phyloP scores from a whole-genome alignment of 2,113 vertebrate genomes.

The Epinephelus lanceolatus region DNA sequence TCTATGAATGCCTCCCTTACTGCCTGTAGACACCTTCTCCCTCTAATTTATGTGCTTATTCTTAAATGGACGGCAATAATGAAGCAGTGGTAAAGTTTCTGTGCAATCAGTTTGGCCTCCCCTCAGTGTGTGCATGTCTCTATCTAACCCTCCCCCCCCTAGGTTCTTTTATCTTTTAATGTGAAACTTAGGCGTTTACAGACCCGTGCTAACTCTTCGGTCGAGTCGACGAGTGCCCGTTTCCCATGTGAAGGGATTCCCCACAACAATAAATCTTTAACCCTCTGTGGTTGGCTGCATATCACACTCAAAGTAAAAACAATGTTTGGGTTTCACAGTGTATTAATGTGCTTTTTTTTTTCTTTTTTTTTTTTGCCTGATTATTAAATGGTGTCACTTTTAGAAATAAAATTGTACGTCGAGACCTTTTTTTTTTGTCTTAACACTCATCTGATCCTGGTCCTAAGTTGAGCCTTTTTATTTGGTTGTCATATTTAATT shows the following conservation, averaged over 20 bases:
- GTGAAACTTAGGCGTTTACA: slow-evolving; percentile 60
- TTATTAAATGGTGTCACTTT: slow-evolving; percentile 72
- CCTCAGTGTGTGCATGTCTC: background rate
- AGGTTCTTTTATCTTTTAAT: background rate
- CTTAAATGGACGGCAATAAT: slow-evolving; percentile 66
- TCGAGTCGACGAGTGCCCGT: slow-evolving; percentile 58
- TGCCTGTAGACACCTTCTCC: slow-evolving; percentile 12
- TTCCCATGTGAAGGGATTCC: slow-evolving; percentile 29
- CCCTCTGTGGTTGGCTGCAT: slow-evolving; percentile 87
- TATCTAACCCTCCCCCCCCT: background rate
- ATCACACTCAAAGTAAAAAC: slow-evolving; percentile 75
- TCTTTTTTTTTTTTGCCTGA: slow-evolving; percentile 63
- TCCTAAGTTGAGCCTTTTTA: slow-evolving; percentile 78
- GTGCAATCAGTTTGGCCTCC: slow-evolving; percentile 23
- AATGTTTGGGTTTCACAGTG: slow-evolving; percentile 81
- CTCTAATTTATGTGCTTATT: slow-evolving; percentile 16
- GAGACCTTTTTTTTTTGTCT: slow-evolving; percentile 79
- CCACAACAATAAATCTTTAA: slow-evolving; percentile 63
- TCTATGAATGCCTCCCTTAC: slow-evolving; percentile 11
- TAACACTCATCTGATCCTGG: slow-evolving; percentile 80
- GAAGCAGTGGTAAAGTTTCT: slow-evolving; percentile 19
- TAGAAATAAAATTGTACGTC: slow-evolving; percentile 71
- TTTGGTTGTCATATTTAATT: slow-evolving; percentile 83
- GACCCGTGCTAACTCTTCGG: background rate
- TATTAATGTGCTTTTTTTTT: slow-evolving; percentile 73